Percentiles rank a stretch among this genome's conserved stretches.
phyloP scores from a whole-genome alignment of 2,888 invertebrate genomes.

The Orchesella flavescens region DNA sequence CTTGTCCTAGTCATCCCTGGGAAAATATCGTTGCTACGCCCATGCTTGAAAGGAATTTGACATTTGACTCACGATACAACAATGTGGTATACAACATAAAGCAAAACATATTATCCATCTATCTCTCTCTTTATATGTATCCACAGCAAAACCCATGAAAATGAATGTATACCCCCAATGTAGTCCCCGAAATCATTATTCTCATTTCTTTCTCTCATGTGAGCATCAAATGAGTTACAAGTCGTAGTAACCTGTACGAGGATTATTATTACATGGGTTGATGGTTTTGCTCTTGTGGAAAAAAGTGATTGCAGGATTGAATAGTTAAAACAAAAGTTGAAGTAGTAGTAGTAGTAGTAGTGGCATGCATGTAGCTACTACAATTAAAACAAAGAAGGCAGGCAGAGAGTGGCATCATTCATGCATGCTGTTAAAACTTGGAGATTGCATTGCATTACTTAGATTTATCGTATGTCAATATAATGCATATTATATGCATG shows the following conservation, averaged over 20 bases:
- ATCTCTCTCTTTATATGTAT: too few species aligned
- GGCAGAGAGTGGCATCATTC: too few species aligned
- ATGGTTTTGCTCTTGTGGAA: neutral
- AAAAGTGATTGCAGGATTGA: slow-evolving; percentile 17
- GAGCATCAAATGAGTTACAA: slow-evolving; percentile 20
- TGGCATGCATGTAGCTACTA: neutral
- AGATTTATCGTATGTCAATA: neutral
- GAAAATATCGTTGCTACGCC: too few species aligned
- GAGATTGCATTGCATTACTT: neutral
- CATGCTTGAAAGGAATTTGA: too few species aligned
- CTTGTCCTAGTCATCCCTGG: too few species aligned
- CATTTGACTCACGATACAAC: too few species aligned
- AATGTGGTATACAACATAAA: too few species aligned
- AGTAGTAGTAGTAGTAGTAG: neutral
- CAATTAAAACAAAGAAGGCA: neutral
- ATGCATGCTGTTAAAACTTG: too few species aligned
- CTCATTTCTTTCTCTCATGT: slow-evolving; percentile 15
- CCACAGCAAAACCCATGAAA: neutral
- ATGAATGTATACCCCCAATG: slow-evolving; percentile 22
- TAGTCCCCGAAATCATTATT: too few species aligned
- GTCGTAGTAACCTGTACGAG: too few species aligned
- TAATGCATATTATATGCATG: too few species aligned
- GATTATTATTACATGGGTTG: slow-evolving; percentile 1
- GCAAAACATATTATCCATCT: too few species aligned
- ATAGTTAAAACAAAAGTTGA: slow-evolving; percentile 14